These are phyloP conservation scores for Bos javanicus DNA, from an alignment of 2,113 vertebrate genomes.

Conservation along the genomic window DNA sequence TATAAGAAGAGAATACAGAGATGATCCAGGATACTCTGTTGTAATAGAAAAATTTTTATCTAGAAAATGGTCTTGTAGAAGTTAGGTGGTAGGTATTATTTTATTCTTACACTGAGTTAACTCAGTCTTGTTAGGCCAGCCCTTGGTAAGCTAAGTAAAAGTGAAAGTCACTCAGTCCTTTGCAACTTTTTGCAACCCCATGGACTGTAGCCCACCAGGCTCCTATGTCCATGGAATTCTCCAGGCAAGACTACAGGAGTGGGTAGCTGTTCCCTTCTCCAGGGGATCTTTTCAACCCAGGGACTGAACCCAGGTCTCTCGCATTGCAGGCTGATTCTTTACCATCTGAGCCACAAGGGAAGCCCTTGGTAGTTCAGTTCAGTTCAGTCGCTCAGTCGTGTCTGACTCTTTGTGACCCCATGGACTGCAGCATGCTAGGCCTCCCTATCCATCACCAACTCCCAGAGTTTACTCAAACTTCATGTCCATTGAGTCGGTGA, in stretches of 20 bases:
- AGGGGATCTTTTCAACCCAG: not conserved
- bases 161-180: not conserved
- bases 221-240: not conserved
- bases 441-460: not conserved
- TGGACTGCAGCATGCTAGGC: not conserved
- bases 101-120: not conserved
- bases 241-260: not conserved
- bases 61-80: not conserved
- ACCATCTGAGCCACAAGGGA: not conserved
- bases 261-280: not conserved
- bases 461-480: not conserved
- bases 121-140: not conserved
- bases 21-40: not conserved
- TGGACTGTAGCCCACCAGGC: not conserved
- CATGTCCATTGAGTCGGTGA: not conserved
- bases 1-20: not conserved
- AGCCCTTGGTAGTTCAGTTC: not conserved
- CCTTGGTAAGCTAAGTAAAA: not conserved
- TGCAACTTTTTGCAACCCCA: not conserved
- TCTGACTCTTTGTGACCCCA: not conserved
- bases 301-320: rapidly evolving
- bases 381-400: not conserved
- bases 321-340: not conserved
- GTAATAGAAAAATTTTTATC: not conserved
- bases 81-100: not conserved